Conservation (phyloP, 1,140 invertebrate genomes). For the Phthorimaea operculella region DNA sequence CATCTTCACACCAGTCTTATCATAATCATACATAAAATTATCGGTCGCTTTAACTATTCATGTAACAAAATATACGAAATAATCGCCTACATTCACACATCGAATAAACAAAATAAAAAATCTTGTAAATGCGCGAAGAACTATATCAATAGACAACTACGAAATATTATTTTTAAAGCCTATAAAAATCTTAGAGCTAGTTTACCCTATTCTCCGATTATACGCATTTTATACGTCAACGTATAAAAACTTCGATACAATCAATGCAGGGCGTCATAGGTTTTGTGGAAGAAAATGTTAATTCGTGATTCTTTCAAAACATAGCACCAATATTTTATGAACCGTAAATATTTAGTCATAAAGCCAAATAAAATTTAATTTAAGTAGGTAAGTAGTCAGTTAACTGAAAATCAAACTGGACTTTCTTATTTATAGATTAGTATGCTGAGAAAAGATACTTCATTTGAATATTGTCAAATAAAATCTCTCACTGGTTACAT, state of each 20-base stretch:
- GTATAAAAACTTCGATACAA: constrained; percentile 50
- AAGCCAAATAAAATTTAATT: too few species aligned
- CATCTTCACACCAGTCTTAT: constrained; percentile 53
- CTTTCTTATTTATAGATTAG: too few species aligned
- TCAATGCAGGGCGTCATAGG: constrained; percentile 43
- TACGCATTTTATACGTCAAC: constrained; percentile 46
- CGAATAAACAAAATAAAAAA: constrained; percentile 2
- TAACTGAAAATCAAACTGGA: too few species aligned
- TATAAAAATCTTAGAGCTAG: constrained; percentile 46
- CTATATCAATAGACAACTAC: constrained; percentile 31
- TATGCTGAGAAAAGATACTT: too few species aligned
- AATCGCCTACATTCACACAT: constrained; percentile 3
- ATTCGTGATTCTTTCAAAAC: constrained; percentile 13
- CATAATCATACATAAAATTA: constrained; percentile 37
- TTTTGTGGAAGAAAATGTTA: background rate
- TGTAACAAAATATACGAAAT: constrained; percentile 25
- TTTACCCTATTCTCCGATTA: constrained; percentile 61
- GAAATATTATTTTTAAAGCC: constrained; percentile 53
- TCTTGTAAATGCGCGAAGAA: constrained; percentile 41
- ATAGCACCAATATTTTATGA: constrained; percentile 27
- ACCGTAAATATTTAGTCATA: background rate
- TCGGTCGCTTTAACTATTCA: constrained; percentile 20
- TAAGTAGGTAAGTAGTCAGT: too few species aligned
- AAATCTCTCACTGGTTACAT: too few species aligned
- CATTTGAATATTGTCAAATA: too few species aligned